A percentile compares a stretch with the other conserved stretches of the same genome.
phyloP scores from a whole-genome alignment of 2,888 invertebrate species.

The Ectobius pallidus region DNA sequence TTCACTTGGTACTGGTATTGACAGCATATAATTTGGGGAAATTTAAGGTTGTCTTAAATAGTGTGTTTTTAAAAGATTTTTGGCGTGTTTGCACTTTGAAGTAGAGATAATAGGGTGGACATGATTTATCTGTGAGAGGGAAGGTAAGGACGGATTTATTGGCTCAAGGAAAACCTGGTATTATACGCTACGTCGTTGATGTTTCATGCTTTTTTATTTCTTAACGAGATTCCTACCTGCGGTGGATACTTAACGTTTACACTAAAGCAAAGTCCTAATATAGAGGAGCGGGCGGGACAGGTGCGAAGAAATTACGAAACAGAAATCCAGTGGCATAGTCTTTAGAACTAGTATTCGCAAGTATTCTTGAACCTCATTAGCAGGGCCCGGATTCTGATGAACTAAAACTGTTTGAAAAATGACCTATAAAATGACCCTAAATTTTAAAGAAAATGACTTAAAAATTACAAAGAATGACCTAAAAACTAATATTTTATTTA shows the following conservation, averaged over 20 bases:
- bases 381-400: too few relatives aligned
- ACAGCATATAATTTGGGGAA: slow-evolving; percentile 40
- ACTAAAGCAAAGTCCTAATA: background rate
- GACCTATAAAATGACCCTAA: too few relatives aligned
- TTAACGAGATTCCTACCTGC: slow-evolving; percentile 30
- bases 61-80: slow-evolving; percentile 32
- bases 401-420: too few relatives aligned
- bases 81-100: slow-evolving; percentile 37
- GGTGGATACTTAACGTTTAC: slow-evolving; percentile 5
- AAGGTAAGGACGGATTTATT: slow-evolving; percentile 38
- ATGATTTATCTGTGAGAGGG: slow-evolving; percentile 37
- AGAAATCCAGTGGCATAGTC: too few relatives aligned
- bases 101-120: slow-evolving; percentile 35
- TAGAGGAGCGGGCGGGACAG: too few relatives aligned
- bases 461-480: too few relatives aligned
- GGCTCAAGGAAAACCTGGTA: slow-evolving; percentile 37
- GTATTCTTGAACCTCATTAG: too few relatives aligned
- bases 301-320: too few relatives aligned
- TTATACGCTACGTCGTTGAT: slow-evolving; percentile 6
- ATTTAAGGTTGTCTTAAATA: slow-evolving; percentile 38
- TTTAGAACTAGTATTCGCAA: too few relatives aligned
- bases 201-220: slow-evolving; percentile 28
- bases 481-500: too few relatives aligned
- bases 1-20: slow-evolving; percentile 36
- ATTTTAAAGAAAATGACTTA: too few relatives aligned